Conservation (phyloP, 2,113 vertebrate genomes). For the Callipepla californica region DNA sequence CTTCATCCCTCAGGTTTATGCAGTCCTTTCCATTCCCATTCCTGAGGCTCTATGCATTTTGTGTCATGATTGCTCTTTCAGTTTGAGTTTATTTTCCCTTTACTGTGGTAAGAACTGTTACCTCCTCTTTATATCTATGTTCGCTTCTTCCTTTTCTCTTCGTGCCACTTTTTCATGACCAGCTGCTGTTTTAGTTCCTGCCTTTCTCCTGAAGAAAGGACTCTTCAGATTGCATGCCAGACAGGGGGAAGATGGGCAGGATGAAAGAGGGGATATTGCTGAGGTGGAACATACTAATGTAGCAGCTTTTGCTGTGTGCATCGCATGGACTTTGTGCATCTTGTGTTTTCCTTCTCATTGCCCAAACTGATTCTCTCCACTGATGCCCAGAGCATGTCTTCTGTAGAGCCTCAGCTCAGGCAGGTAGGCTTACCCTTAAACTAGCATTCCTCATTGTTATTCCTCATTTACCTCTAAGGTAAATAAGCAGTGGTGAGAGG, state of each 20-base stretch:
- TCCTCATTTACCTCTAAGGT: neutral
- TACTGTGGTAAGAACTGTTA: neutral
- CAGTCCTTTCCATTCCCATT: constrained; percentile 36
- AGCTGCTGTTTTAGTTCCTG: neutral
- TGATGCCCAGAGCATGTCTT: neutral
- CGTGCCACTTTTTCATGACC: neutral
- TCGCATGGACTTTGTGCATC: neutral
- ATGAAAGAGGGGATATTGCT: neutral
- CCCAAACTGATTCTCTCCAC: neutral
- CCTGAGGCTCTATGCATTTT: neutral
- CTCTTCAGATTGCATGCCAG: constrained; percentile 29
- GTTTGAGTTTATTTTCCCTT: constrained; percentile 59
- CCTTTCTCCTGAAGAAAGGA: constrained; percentile 29
- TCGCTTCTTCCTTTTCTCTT: neutral
- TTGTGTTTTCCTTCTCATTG: neutral
- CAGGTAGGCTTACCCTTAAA: neutral
- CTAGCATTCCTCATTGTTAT: neutral
- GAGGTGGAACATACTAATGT: neutral
- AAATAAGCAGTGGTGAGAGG: neutral
- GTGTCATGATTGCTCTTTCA: constrained; percentile 18
- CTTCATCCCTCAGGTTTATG: constrained; percentile 10
- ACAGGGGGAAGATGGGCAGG: neutral
- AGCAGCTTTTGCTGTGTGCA: neutral
- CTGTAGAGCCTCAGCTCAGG: neutral
- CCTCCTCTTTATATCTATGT: neutral